Conservation (phyloP, 2,888 invertebrate genomes). For the Seladonia tumulorum region DNA sequence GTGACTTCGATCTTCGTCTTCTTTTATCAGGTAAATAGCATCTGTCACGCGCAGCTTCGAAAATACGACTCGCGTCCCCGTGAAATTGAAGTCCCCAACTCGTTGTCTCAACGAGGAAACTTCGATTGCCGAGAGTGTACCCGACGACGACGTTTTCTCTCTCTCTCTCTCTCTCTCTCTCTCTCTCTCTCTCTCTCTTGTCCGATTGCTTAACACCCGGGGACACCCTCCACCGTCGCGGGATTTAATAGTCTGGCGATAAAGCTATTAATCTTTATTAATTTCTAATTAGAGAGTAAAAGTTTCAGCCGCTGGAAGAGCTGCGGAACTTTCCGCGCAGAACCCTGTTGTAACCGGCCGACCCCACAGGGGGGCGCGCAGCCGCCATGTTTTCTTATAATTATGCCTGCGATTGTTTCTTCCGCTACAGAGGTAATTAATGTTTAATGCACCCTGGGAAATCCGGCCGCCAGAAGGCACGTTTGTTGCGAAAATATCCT, state of each 20-base stretch:
- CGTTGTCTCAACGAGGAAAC: conserved; percentile 23
- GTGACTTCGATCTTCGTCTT: conserved; percentile 32
- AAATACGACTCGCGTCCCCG: conserved; percentile 29
- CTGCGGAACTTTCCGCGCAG: conserved; percentile 56
- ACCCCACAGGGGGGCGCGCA: neutral
- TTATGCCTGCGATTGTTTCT: conserved; percentile 51
- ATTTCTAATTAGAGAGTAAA: conserved; percentile 77
- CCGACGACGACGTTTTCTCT: neutral
- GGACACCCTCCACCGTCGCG: neutral
- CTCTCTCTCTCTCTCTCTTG: neutral
- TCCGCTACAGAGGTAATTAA: conserved; percentile 36
- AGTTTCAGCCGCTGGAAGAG: conserved; percentile 70
- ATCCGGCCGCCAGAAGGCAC: conserved; percentile 5
- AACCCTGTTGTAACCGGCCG: neutral
- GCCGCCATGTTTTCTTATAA: conserved; percentile 62
- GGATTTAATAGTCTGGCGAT: conserved; percentile 77
- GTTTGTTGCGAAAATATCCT: neutral
- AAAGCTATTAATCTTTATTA: conserved; percentile 81
- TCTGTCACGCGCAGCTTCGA: conserved; percentile 37
- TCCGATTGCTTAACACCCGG: conserved; percentile 5
- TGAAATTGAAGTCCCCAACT: conserved; percentile 23
- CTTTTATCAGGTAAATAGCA: conserved; percentile 39
- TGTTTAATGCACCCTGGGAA: conserved; percentile 41
- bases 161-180: neutral
- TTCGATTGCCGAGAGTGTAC: conserved; percentile 39